A percentile compares a stretch with the other conserved stretches of the same genome.
Evolutionary conservation across 1,140 invertebrate genomes (phyloP).

Genomic region (Cotesia glomerata): DNA sequence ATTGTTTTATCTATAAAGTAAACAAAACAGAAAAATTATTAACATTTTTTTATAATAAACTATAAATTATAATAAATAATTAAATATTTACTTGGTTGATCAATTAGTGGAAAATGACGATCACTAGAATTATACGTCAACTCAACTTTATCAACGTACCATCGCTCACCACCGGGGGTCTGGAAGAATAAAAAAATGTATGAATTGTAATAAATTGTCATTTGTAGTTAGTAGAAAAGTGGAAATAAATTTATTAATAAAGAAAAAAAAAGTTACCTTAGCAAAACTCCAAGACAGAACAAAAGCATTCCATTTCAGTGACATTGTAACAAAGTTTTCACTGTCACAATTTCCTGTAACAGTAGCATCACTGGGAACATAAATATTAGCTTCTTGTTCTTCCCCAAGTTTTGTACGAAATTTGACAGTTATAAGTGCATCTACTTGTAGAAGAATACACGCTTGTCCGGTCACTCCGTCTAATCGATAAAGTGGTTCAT

Average conservation of each 20-base stretch:
- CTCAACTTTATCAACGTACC: slow-evolving; percentile 80
- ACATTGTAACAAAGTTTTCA: slow-evolving; percentile 72
- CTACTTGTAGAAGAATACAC: slow-evolving; percentile 72
- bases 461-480: slow-evolving; percentile 69
- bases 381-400: slow-evolving; percentile 69
- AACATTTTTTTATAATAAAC: slow-evolving; percentile 9
- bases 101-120: slow-evolving; percentile 64
- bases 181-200: slow-evolving; percentile 51
- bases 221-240: too few species aligned
- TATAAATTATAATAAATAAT: slow-evolving; percentile 17
- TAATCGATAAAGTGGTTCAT: slow-evolving; percentile 68
- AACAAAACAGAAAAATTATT: slow-evolving; percentile 5
- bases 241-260: not conserved
- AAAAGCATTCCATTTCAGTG: slow-evolving; percentile 75
- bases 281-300: slow-evolving; percentile 72
- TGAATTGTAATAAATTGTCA: not conserved
- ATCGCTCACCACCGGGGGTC: slow-evolving; percentile 83
- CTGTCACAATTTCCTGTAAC: slow-evolving; percentile 72
- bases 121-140: slow-evolving; percentile 67
- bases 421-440: slow-evolving; percentile 70
- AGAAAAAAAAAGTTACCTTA: slow-evolving; percentile 64
- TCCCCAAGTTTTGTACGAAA: slow-evolving; percentile 73
- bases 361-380: slow-evolving; percentile 69
- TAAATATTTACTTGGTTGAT: slow-evolving; percentile 60
- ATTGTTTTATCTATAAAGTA: slow-evolving; percentile 58